phyloP scores from a whole-genome alignment of 2,888 invertebrate species.

The Noctua fimbriata region DNA sequence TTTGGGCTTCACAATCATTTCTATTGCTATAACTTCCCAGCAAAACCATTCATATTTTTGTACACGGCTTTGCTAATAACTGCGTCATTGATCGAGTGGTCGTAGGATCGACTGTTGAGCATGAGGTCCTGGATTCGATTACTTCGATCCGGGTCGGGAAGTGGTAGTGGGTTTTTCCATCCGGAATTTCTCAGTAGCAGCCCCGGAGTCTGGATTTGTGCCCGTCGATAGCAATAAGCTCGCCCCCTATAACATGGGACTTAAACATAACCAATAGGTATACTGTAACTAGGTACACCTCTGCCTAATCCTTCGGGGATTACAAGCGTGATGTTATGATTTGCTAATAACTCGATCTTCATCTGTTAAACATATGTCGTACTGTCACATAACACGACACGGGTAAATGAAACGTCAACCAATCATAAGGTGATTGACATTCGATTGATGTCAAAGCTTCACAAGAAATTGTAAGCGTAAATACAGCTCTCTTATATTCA shows the following conservation, averaged over 20 bases:
- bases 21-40: no score
- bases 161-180: no score
- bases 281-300: no score
- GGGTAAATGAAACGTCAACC: conserved; percentile 28
- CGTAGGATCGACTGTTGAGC: no score
- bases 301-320: neutral
- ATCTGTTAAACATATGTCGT: conserved; percentile 7
- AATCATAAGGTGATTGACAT: conserved; percentile 24
- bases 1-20: neutral
- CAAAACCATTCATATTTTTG: neutral
- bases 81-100: no score
- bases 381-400: conserved; percentile 25
- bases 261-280: no score
- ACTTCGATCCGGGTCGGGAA: no score
- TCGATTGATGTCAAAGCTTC: conserved; percentile 10
- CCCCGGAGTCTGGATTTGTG: no score
- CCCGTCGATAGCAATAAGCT: no score
- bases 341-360: conserved; percentile 1
- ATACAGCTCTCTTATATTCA: neutral
- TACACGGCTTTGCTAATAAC: neutral
- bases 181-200: no score
- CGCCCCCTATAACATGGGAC: no score
- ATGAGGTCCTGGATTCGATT: no score
- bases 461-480: conserved; percentile 1
- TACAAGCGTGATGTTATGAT: neutral